phyloP scores from a whole-genome alignment of 2,888 invertebrate genomes.

The Abscondita cerata region DNA sequence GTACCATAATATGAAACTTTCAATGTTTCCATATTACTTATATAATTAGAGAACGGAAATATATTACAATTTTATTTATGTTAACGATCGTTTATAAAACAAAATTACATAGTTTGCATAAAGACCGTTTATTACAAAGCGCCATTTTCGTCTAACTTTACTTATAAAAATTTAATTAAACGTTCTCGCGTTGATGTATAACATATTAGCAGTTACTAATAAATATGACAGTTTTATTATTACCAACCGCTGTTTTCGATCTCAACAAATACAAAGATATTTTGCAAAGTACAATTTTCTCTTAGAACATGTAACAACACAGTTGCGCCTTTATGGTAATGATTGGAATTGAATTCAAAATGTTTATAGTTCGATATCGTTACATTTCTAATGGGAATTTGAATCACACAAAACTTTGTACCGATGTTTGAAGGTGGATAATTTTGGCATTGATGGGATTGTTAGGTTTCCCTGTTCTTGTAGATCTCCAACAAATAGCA shows the following conservation, averaged over 20 bases:
- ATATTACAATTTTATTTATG: not conserved
- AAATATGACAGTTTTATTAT: too few relatives aligned
- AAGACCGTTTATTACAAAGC: too few relatives aligned
- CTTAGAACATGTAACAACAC: not conserved
- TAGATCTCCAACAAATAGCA: too few relatives aligned
- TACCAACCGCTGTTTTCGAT: too few relatives aligned
- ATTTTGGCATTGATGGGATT: not conserved
- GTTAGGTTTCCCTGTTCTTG: not conserved
- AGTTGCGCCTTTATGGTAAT: not conserved
- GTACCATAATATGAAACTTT: conserved; percentile 21
- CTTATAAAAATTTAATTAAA: too few relatives aligned
- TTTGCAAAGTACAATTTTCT: not conserved
- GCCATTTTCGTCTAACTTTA: too few relatives aligned
- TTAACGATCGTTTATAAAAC: not conserved
- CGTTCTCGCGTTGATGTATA: too few relatives aligned
- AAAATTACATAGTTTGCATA: not conserved
- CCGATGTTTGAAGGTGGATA: not conserved
- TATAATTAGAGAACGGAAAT: conserved; percentile 17
- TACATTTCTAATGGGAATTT: not conserved
- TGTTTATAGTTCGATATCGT: not conserved
- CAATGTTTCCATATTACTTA: conserved; percentile 20
- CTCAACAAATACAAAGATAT: not conserved
- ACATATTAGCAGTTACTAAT: too few relatives aligned
- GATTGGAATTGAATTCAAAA: not conserved
- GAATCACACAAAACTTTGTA: not conserved